A percentile compares a stretch with the other conserved stretches of the same genome.
Evolutionary conservation across 2,888 invertebrate species (phyloP).

Genomic region (Cerastis leucographa): DNA sequence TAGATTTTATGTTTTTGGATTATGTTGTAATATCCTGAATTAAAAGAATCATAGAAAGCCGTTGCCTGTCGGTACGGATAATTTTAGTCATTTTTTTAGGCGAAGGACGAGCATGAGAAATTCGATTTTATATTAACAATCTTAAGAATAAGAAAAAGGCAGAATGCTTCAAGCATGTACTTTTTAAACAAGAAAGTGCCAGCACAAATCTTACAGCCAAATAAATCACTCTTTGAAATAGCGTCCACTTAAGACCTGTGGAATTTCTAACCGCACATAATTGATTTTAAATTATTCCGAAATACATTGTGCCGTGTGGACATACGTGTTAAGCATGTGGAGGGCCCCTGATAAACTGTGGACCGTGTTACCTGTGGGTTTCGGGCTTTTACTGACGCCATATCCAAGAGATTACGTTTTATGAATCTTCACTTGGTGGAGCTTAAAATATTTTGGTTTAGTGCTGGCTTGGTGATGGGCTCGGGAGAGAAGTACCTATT

Average conservation of each 20-base stretch:
- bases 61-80: not conserved
- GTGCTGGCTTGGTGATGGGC: conserved; percentile 13
- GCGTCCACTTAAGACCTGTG: conserved; percentile 64
- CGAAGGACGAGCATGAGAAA: not conserved
- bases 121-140: not conserved
- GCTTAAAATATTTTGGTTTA: conserved; percentile 47
- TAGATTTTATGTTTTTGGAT: not conserved
- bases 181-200: conserved; percentile 39
- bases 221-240: conserved; percentile 65
- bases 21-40: not conserved
- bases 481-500: not conserved
- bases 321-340: conserved; percentile 76
- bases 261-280: conserved; percentile 76
- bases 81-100: not conserved
- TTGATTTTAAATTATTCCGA: conserved; percentile 80
- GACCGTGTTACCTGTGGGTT: conserved; percentile 66
- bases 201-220: conserved; percentile 40
- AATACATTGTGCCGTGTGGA: conserved; percentile 73
- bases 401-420: conserved; percentile 66
- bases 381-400: conserved; percentile 59
- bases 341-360: conserved; percentile 74
- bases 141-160: not conserved
- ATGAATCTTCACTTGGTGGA: conserved; percentile 44
- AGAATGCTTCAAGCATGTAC: not conserved
- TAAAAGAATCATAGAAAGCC: not conserved